These are phyloP conservation scores for Apotomis betuletana DNA, from an alignment of 2,888 invertebrate species.

Conservation along the genomic window DNA sequence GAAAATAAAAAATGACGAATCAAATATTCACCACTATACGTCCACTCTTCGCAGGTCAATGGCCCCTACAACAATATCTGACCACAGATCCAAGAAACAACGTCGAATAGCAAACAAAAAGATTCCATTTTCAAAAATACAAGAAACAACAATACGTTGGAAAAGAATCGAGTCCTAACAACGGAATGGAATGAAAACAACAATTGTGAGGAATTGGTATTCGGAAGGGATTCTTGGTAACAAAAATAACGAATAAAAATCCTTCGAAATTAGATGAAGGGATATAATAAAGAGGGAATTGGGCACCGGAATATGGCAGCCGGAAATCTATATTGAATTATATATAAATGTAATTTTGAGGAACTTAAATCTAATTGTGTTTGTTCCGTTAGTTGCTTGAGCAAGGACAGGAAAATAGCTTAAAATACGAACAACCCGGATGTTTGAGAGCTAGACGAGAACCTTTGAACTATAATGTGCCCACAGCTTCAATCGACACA, in stretches of 20 bases:
- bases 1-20: no score
- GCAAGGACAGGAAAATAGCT: not conserved
- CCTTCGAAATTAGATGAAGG: conserved; percentile 52
- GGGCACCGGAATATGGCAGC: conserved; percentile 13
- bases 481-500: no score
- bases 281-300: conserved; percentile 37
- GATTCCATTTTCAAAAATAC: conserved; percentile 23
- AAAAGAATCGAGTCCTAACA: conserved; percentile 38
- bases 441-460: no score
- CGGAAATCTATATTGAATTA: conserved; percentile 18
- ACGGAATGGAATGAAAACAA: conserved; percentile 59
- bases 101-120: conserved; percentile 8
- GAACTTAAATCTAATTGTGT: conserved; percentile 9
- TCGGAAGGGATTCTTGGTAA: conserved; percentile 56
- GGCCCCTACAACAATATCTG: conserved; percentile 13
- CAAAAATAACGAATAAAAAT: conserved; percentile 58
- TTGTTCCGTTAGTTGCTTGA: not conserved
- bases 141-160: conserved; percentile 40
- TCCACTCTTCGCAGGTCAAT: not conserved
- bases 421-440: not conserved
- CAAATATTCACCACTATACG: conserved; percentile 2
- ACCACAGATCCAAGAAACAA: not conserved
- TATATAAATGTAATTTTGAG: conserved; percentile 7
- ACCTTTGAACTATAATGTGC: no score
- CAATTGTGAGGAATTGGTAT: conserved; percentile 60